phyloP scores from a whole-genome alignment of 2,113 vertebrate genomes.

The Tragelaphus buxtoni region DNA sequence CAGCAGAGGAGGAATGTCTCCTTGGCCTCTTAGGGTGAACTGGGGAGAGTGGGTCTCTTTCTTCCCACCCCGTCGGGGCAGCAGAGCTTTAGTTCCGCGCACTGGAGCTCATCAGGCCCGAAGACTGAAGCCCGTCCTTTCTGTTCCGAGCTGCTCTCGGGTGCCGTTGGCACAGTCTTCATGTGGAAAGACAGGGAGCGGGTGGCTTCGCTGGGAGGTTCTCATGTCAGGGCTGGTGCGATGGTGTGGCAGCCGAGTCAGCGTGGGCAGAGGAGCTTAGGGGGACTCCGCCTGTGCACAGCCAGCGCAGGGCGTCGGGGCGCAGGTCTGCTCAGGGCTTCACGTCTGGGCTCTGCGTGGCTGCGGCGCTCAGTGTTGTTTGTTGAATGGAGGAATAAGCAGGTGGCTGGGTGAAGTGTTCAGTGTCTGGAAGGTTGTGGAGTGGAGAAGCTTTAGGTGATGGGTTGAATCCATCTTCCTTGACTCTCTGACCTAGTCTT shows the following conservation, averaged over 20 bases:
- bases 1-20: background rate
- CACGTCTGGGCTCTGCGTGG: fast-evolving
- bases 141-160: background rate
- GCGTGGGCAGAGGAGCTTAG: background rate
- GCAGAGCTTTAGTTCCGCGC: background rate
- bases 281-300: background rate
- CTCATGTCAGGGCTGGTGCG: background rate
- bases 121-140: background rate
- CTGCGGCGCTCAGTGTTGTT: background rate
- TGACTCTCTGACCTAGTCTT: background rate
- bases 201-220: background rate
- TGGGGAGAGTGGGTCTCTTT: background rate
- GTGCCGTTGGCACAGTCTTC: background rate
- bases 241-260: fast-evolving
- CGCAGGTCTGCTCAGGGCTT: background rate
- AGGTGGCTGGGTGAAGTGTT: background rate
- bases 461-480: fast-evolving
- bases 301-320: background rate
- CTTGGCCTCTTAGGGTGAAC: background rate
- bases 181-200: background rate
- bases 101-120: background rate
- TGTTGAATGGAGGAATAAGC: background rate
- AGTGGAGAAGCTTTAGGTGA: background rate
- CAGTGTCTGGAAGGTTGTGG: background rate
- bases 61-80: background rate